phyloP scores from a whole-genome alignment of 2,113 vertebrate genomes.

The Agelaius tricolor region DNA sequence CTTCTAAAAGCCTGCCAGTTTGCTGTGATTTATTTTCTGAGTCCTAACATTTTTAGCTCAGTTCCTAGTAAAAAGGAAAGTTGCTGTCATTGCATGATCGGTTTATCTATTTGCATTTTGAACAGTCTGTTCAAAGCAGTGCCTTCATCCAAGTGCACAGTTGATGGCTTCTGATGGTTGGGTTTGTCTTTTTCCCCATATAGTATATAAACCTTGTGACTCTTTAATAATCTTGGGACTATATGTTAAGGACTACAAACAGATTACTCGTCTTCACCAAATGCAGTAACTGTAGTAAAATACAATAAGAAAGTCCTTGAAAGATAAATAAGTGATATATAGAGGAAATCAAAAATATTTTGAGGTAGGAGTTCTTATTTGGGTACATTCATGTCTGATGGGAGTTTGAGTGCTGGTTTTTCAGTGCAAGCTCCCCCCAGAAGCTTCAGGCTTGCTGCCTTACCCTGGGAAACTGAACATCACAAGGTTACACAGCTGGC shows the following conservation, averaged over 20 bases:
- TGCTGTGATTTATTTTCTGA: not conserved
- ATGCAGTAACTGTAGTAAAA: not conserved
- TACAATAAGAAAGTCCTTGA: not conserved
- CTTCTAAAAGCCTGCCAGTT: not conserved
- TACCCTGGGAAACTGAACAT: not conserved
- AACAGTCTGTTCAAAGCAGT: not conserved
- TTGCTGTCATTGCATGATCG: not conserved
- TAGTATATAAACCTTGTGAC: not conserved
- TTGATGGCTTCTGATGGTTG: not conserved
- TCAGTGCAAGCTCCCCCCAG: not conserved
- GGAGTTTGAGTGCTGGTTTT: not conserved
- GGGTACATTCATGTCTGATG: not conserved
- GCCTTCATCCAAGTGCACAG: not conserved
- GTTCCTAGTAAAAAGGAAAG: not conserved
- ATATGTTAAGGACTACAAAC: not conserved
- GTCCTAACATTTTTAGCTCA: not conserved
- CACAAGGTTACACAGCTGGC: not conserved
- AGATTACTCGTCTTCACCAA: not conserved
- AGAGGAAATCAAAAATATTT: not conserved
- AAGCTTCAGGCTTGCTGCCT: not conserved
- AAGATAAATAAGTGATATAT: not conserved
- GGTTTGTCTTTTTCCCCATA: not conserved
- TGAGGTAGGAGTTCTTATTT: not conserved
- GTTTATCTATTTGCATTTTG: not conserved
- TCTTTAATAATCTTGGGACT: not conserved